Evolutionary conservation across 2,888 invertebrate species (phyloP), one percentile per base, ranked within the genome.

Genomic region (Trissolcus japonicus): DNA sequence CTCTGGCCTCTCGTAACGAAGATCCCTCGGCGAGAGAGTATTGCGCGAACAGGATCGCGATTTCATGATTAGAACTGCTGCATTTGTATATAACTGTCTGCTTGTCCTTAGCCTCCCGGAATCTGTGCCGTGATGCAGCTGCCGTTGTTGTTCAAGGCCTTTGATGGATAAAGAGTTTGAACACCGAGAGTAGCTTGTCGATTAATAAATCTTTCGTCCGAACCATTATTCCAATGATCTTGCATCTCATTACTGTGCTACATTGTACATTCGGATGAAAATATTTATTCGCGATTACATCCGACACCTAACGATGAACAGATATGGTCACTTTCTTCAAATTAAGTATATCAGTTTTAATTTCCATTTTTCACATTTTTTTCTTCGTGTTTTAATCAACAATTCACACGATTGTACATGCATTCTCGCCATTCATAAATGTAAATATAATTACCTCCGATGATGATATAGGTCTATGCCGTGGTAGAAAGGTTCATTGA

Each of bases 91-190:
- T 78, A 75, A 75, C 74, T 67, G 66, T 69, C 54, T 65, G 82
- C 81, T 82, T 84, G 80, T 84, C 82, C 82, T 82, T 83, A 83
- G 83, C 84, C 83, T 83, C 83, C 79, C 76, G 76, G 80, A 79
- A 80, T 78, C 77, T 68, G 69, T 82, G 79, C 72, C 76, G 82
- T 72, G 83, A 81, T 82, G 83, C 84, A 83, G 82, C 84, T 83
- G 84, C 81, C 78, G 79, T 59, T 79, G n/a, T 13, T 46, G 65
- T 75, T 66, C 68, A 61, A 73, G 66, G 63, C 48, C 62, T 66
- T 71, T 60, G 57, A 56, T 59, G 69, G 41, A 21, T 16, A 68
- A 57, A 57, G 68, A 62, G 62, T 59, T 68, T 57, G 60, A 69
- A 59, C 48, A 56, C 76, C 60, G 63, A 68, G 67, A 17, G 4